Conservation (phyloP, 1,140 invertebrate genomes). For the Pogonognathellus flavescens region DNA sequence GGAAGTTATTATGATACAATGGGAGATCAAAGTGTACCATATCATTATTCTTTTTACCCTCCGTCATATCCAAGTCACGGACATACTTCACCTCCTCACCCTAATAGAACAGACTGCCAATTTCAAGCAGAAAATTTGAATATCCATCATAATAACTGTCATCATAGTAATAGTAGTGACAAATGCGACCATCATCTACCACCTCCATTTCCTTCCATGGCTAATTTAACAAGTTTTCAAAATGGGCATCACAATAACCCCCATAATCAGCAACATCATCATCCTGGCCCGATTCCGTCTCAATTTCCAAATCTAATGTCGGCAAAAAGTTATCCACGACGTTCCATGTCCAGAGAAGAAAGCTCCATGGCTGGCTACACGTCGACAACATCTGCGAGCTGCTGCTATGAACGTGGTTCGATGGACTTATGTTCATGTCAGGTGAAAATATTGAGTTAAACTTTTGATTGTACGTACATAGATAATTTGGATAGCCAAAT, state of each 20-base stretch:
- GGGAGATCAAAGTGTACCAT: constrained; percentile 22
- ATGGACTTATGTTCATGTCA: constrained; percentile 57
- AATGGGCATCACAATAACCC: not conserved
- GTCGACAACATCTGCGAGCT: not conserved
- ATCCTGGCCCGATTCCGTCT: not conserved
- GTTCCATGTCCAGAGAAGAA: constrained; percentile 7
- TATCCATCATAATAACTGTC: not conserved
- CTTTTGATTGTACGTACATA: not conserved
- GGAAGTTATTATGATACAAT: constrained; percentile 29
- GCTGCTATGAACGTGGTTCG: constrained; percentile 35
- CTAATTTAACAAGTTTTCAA: not conserved
- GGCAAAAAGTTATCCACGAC: not conserved
- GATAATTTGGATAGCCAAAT: not conserved
- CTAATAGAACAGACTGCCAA: constrained; percentile 7
- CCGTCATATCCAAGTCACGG: not conserved
- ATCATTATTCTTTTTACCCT: constrained; percentile 10
- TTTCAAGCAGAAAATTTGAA: constrained; percentile 7
- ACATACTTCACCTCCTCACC: not conserved
- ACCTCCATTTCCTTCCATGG: not conserved
- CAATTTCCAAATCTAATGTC: not conserved
- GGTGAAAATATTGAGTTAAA: constrained; percentile 41
- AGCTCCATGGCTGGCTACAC: constrained; percentile 33
- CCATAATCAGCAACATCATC: not conserved
- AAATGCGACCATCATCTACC: not conserved
- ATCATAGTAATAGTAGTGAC: not conserved